Evolutionary conservation across 2,888 invertebrate species (phyloP).

Genomic region (Diadegma fenestrale): DNA sequence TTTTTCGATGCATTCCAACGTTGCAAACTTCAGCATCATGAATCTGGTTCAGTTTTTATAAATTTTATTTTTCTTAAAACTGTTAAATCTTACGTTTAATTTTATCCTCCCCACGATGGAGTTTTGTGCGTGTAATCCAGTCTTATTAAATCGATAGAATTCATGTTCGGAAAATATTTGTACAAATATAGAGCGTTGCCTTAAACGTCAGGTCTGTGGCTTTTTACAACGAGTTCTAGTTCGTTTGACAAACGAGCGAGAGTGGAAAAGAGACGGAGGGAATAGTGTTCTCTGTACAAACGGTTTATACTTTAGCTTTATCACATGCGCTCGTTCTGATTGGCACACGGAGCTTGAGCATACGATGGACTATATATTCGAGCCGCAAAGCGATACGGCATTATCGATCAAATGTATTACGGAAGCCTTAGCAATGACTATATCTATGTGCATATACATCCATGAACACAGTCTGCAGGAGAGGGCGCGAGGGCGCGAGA

Average conservation of each 20-base stretch:
- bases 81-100: background rate
- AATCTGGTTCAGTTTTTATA: background rate
- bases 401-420: constrained; percentile 81
- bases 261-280: background rate
- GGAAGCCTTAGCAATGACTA: constrained; percentile 77
- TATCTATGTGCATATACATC: constrained; percentile 46
- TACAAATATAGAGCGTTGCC: constrained; percentile 7
- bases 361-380: constrained; percentile 32
- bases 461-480: background rate
- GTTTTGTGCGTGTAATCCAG: background rate
- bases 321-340: constrained; percentile 33
- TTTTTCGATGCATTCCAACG: too few relatives aligned
- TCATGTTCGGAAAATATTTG: background rate
- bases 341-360: constrained; percentile 27
- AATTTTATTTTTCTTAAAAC: background rate
- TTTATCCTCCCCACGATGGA: background rate
- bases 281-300: constrained; percentile 3
- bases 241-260: background rate
- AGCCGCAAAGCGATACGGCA: constrained; percentile 72
- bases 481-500: constrained; percentile 41
- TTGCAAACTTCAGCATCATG: too few relatives aligned
- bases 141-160: constrained; percentile 1
- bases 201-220: background rate
- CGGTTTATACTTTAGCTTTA: constrained; percentile 26
- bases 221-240: constrained; percentile 17